phyloP scores from a whole-genome alignment of 2,888 invertebrate species.

The Eilema sororculum region DNA sequence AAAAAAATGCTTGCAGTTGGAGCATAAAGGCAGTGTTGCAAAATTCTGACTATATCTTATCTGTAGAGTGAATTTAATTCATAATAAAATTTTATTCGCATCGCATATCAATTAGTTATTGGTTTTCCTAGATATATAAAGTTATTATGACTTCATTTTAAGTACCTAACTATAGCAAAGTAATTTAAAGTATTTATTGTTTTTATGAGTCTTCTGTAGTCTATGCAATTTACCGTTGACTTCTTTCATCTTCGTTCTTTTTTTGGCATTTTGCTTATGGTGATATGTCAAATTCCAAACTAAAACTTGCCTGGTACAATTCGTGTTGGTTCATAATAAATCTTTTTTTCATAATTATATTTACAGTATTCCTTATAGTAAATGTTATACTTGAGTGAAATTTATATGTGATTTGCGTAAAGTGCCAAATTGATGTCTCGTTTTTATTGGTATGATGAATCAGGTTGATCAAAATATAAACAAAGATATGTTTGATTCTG shows the following conservation, averaged over 20 bases:
- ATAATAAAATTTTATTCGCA: too few species aligned
- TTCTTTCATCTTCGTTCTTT: constrained; percentile 54
- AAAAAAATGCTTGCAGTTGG: too few species aligned
- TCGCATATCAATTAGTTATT: too few species aligned
- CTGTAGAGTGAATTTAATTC: too few species aligned
- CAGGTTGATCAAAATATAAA: constrained; percentile 85
- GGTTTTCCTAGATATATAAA: too few species aligned
- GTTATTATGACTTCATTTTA: background rate
- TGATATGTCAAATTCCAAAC: constrained; percentile 83
- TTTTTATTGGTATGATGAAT: constrained; percentile 78
- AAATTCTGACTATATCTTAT: too few species aligned
- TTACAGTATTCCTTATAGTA: constrained; percentile 73
- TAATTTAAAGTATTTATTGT: too few species aligned
- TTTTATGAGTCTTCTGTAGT: constrained; percentile 30
- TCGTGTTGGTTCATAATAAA: constrained; percentile 77
- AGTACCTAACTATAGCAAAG: too few species aligned
- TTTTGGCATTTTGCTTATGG: constrained; percentile 71
- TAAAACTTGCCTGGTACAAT: constrained; percentile 77
- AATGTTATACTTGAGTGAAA: constrained; percentile 76
- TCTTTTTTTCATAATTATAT: constrained; percentile 75
- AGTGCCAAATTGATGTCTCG: constrained; percentile 86
- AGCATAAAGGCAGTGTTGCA: too few species aligned
- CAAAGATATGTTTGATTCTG: constrained; percentile 86
- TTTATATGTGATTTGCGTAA: constrained; percentile 74
- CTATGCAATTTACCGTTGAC: constrained; percentile 77